These are phyloP conservation scores for Nylanderia fulva DNA, from an alignment of 1,140 invertebrate genomes.

Conservation along the genomic window DNA sequence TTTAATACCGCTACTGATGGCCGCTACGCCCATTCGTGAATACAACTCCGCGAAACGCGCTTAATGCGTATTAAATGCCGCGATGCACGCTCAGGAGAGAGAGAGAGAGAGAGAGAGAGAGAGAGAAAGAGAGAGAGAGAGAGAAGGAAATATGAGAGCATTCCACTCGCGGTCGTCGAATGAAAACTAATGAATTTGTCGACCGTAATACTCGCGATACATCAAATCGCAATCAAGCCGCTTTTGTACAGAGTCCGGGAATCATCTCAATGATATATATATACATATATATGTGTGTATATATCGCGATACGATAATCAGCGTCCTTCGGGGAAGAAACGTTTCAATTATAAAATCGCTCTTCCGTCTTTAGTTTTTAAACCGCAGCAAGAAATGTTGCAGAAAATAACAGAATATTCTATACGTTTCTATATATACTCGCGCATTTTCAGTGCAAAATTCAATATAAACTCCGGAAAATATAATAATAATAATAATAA, in stretches of 20 bases:
- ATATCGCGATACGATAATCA: neutral
- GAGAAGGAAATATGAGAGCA: neutral
- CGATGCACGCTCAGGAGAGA: neutral
- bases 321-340: neutral
- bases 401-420: neutral
- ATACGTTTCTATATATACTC: neutral
- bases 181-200: conserved; percentile 55
- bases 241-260: conserved; percentile 20
- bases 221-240: conserved; percentile 36
- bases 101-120: neutral
- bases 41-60: conserved; percentile 22
- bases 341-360: neutral
- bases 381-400: neutral
- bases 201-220: conserved; percentile 20
- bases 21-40: conserved; percentile 1
- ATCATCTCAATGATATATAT: conserved; percentile 7
- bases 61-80: conserved; percentile 57
- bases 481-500: too few relatives aligned
- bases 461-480: too few relatives aligned
- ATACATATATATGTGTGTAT: too few relatives aligned
- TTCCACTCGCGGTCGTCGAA: conserved; percentile 10
- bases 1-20: conserved; percentile 57
- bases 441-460: neutral
- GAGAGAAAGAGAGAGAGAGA: neutral
- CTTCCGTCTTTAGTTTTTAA: neutral